phyloP scores from a whole-genome alignment of 2,797 vertebrate genomes.

The Streptopelia turtur region DNA sequence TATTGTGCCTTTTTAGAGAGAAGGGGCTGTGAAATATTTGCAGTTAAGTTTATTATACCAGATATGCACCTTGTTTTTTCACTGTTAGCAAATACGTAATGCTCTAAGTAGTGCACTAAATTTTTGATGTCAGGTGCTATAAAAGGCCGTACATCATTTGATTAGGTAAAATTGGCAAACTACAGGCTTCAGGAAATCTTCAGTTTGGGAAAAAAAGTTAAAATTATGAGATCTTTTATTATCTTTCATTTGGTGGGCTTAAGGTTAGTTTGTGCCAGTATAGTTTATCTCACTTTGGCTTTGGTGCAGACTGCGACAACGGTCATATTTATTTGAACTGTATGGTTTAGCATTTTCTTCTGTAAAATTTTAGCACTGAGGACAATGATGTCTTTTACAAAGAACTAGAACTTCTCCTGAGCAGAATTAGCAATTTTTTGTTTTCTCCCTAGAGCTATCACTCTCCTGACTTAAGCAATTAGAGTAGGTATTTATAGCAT shows the following conservation, averaged over 20 bases:
- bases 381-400: neutral
- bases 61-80: neutral
- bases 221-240: neutral
- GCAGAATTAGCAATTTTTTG: neutral
- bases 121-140: neutral
- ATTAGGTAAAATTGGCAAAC: neutral
- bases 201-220: neutral
- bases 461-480: neutral
- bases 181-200: neutral
- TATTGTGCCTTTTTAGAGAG: neutral
- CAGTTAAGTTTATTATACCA: neutral
- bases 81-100: neutral
- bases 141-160: neutral
- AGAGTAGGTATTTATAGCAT: neutral
- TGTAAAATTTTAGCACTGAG: neutral
- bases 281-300: neutral
- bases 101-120: neutral
- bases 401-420: neutral
- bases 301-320: neutral
- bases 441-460: neutral
- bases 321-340: neutral
- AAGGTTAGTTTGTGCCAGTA: neutral
- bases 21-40: neutral
- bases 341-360: neutral
- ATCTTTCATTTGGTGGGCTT: neutral